Evolutionary conservation across 2,888 invertebrate genomes (phyloP).

Genomic region (Drosophila buzzatii): DNA sequence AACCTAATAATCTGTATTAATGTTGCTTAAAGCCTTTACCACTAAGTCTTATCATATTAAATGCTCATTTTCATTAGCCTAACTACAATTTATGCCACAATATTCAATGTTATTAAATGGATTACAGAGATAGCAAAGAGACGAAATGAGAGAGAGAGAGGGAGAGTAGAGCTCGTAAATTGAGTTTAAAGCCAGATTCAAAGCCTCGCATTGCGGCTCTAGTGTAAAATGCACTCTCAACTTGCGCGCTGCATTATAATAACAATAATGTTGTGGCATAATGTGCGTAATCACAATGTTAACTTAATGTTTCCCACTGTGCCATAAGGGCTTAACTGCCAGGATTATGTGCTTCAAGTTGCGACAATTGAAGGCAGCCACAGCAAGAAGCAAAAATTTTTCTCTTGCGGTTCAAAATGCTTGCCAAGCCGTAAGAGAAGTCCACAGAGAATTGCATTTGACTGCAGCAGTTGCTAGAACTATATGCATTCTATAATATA

Average conservation of each 20-base stretch:
- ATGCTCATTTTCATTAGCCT: background rate
- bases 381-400: conserved; percentile 4
- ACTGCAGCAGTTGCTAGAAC: conserved; percentile 3
- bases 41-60: background rate
- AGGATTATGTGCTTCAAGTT: conserved; percentile 51
- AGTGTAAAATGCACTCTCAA: conserved; percentile 7
- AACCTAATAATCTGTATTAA: background rate
- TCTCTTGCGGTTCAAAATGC: conserved; percentile 18
- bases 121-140: background rate
- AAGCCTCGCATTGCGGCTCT: conserved; percentile 3
- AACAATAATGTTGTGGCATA: conserved; percentile 46
- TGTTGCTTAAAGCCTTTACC: background rate
- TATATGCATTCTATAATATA: too few species aligned
- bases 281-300: conserved; percentile 57
- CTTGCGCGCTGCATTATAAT: conserved; percentile 31
- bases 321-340: conserved; percentile 52
- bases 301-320: conserved; percentile 33
- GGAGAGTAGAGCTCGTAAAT: background rate
- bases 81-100: background rate
- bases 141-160: background rate
- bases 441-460: background rate
- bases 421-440: background rate
- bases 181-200: conserved; percentile 13
- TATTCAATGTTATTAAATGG: background rate
- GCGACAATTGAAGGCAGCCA: conserved; percentile 20